phyloP scores from a whole-genome alignment of 1,140 invertebrate species.

The Aphelenchoides fujianensis region DNA sequence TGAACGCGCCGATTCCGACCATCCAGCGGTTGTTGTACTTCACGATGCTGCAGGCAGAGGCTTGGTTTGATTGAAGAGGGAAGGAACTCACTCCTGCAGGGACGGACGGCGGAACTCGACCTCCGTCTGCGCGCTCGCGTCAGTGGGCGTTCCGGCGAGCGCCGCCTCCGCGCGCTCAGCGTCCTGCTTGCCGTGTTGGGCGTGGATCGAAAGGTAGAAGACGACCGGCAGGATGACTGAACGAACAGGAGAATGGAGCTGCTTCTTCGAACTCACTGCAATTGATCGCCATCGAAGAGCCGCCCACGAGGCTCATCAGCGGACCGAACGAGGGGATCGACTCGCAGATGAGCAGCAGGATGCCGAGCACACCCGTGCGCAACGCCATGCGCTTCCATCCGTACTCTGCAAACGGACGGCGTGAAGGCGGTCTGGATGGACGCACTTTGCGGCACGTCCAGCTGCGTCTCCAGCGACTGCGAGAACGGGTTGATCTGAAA shows the following conservation, averaged over 20 bases:
- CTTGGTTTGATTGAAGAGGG: neutral
- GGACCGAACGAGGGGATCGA: constrained; percentile 13
- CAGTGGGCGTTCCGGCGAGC: neutral
- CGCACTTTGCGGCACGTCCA: constrained; percentile 25
- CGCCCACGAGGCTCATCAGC: constrained; percentile 20
- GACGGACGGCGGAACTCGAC: too few species aligned
- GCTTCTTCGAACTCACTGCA: too few species aligned
- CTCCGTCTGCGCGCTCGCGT: too few species aligned
- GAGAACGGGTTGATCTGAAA: constrained; percentile 22
- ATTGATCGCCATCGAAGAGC: too few species aligned
- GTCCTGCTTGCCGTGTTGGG: neutral
- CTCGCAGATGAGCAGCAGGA: constrained; percentile 9
- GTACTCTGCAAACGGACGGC: constrained; percentile 23
- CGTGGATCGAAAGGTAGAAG: neutral
- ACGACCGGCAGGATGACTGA: neutral
- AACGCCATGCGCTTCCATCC: constrained; percentile 6
- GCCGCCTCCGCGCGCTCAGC: neutral
- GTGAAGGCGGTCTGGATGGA: neutral
- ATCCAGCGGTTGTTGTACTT: neutral
- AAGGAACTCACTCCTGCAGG: too few species aligned
- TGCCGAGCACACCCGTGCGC: constrained; percentile 4
- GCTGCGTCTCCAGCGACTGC: constrained; percentile 20
- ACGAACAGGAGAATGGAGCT: too few species aligned
- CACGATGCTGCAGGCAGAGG: neutral
- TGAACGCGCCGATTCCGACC: too few species aligned